phyloP scores from a whole-genome alignment of 2,797 vertebrate species.

The Sylvilagus floridanus region DNA sequence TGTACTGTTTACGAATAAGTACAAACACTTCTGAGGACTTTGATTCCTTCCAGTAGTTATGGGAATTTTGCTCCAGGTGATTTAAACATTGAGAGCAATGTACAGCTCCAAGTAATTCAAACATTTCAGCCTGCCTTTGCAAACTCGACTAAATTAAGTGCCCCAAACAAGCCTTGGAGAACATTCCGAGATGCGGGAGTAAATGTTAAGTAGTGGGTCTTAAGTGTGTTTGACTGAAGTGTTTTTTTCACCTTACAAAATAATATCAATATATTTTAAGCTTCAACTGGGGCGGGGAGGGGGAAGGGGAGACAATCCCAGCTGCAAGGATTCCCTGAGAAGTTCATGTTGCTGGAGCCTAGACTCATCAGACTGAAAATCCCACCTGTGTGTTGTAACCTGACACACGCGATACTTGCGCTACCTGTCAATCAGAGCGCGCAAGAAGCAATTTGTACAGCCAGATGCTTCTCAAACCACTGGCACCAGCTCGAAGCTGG shows the following conservation, averaged over 20 bases:
- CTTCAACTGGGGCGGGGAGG: not conserved
- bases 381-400: not conserved
- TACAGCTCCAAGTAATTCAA: not conserved
- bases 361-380: not conserved
- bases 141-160: conserved; percentile 1
- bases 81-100: conserved; percentile 35
- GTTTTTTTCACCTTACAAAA: conserved; percentile 30
- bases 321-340: not conserved
- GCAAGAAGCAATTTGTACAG: conserved; percentile 54
- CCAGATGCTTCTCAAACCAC: conserved; percentile 66
- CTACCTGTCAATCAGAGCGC: conserved; percentile 44
- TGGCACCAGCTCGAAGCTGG: conserved; percentile 22
- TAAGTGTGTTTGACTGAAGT: not conserved
- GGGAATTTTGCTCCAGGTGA: conserved; percentile 38
- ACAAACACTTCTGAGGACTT: not conserved
- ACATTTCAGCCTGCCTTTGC: not conserved
- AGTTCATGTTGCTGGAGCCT: conserved; percentile 44
- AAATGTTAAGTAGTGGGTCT: conserved; percentile 33
- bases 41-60: not conserved
- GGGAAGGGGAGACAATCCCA: not conserved
- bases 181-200: conserved; percentile 24
- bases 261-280: not conserved
- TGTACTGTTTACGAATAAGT: not conserved
- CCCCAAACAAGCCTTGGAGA: not conserved
- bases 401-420: not conserved